phyloP scores from a whole-genome alignment of 2,888 invertebrate genomes.

The Drosophila tanythrix region DNA sequence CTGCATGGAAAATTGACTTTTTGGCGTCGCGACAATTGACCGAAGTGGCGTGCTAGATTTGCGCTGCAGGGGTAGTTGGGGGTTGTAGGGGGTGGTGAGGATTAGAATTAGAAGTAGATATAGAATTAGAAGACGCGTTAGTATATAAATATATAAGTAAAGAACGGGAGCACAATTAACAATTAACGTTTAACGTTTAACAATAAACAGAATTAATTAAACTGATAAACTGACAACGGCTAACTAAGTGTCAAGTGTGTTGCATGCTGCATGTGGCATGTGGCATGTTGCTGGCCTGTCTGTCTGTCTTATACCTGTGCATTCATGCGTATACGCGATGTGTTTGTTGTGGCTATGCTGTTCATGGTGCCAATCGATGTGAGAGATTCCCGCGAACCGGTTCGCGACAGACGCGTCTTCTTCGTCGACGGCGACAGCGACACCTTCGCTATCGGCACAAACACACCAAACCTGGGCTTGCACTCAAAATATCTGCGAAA shows the following conservation, averaged over 20 bases:
- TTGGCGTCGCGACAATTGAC: conserved; percentile 79
- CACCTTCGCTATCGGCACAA: conserved; percentile 96
- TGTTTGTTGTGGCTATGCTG: conserved; percentile 86
- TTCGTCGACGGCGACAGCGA: conserved; percentile 92
- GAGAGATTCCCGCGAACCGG: conserved; percentile 94
- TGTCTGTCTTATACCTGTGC: conserved; percentile 80
- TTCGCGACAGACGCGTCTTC: conserved; percentile 88
- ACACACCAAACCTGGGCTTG: conserved; percentile 94
- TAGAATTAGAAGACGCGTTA: conserved; percentile 53
- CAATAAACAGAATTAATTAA: conserved; percentile 36
- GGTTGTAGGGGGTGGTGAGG: conserved; percentile 38
- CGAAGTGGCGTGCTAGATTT: conserved; percentile 81
- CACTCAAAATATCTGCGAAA: conserved; percentile 95
- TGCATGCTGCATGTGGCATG: conserved; percentile 3
- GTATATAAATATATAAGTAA: conserved; percentile 37
- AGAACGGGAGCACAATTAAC: conserved; percentile 34
- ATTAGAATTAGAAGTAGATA: conserved; percentile 36
- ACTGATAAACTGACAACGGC: conserved; percentile 37
- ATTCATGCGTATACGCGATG: conserved; percentile 85
- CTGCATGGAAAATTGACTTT: conserved; percentile 84
- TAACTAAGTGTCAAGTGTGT: conserved; percentile 19
- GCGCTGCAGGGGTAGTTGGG: conserved; percentile 76
- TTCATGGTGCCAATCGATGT: conserved; percentile 88
- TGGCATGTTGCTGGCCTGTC: conserved; percentile 14
- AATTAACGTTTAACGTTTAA: conserved; percentile 19